These are phyloP conservation scores for Tenebrosternarchus preto DNA, from an alignment of 2,113 vertebrate genomes.

Conservation along the genomic window DNA sequence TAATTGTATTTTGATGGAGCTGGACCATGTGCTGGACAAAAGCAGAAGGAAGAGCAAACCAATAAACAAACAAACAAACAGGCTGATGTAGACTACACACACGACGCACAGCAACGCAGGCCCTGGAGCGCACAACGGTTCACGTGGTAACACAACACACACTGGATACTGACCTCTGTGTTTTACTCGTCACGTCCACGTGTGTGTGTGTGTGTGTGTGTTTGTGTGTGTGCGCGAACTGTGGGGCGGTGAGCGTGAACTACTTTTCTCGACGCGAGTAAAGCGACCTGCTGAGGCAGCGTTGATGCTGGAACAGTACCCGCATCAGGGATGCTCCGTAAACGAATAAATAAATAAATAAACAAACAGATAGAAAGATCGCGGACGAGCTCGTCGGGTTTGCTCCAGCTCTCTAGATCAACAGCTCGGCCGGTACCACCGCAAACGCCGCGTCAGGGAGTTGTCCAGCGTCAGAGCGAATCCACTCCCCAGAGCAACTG, in stretches of 20 bases:
- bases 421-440: no score
- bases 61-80: constrained; percentile 38
- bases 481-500: neutral
- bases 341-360: constrained; percentile 7
- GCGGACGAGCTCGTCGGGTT: no score
- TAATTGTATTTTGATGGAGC: constrained; percentile 70
- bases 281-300: constrained; percentile 32
- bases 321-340: constrained; percentile 12
- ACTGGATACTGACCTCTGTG: no score
- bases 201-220: neutral
- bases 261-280: neutral
- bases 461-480: neutral
- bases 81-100: constrained; percentile 29
- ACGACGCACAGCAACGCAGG: constrained; percentile 3
- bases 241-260: neutral
- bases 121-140: neutral
- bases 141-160: neutral
- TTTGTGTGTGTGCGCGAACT: no score
- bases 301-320: constrained; percentile 27
- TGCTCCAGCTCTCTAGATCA: neutral
- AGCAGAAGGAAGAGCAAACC: constrained; percentile 57
- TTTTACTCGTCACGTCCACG: no score
- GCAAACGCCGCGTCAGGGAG: constrained; percentile 12
- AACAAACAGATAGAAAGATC: no score
- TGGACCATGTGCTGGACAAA: constrained; percentile 59